Base-by-base conservation (phyloP, 2,797 vertebrate genomes). In the Acipenser ruthenus region DNA sequence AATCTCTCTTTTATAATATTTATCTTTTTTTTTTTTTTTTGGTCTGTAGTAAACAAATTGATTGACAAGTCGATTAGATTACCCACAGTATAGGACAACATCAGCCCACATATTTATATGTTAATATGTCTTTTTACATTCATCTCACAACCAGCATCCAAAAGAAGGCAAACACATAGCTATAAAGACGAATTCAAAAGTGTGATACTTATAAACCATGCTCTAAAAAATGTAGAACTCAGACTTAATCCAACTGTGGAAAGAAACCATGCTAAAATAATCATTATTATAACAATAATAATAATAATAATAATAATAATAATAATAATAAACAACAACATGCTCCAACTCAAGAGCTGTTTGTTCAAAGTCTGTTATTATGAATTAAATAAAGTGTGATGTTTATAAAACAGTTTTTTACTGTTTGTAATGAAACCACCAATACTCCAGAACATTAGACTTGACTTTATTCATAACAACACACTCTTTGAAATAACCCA, bases 41-140 rank as follows among this genome's bases (percentile, higher is more conserved):
- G 90, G 87, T 93, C 89, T 86, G 82, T 75, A 90, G 85, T 91
- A 90, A 93, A 91, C 89, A 90, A 69, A 80, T 85, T 78, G 82
- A 84, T 83, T 80, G 74, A 60, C 69, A 66, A 85, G 88, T 80
- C 72, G 84, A 91, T 90, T 75, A 84, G 86, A 85, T 90, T 86
- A 91, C 92, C 91, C 92, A 92, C 90, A 89, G 91, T 88, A 90
- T 89, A 79, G 83, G 89, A 95, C 93, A 92, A 92, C 89, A 92
- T 88, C 91, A 87, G 83, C 88, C 84, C 87, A 84, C 79, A 73
- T 79, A 69, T 72, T 84, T 79, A 84, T 87, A 86, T 79, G 2
- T 37, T 37, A 37, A 37, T 37, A 83, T 83, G 80, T 85, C 82
- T 82, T 87, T 82, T 89, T 93, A 95, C 91, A 95, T 93, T 95